Evolutionary conservation across 2,113 vertebrate species (phyloP).

Genomic region (Lophotis ruficrista): DNA sequence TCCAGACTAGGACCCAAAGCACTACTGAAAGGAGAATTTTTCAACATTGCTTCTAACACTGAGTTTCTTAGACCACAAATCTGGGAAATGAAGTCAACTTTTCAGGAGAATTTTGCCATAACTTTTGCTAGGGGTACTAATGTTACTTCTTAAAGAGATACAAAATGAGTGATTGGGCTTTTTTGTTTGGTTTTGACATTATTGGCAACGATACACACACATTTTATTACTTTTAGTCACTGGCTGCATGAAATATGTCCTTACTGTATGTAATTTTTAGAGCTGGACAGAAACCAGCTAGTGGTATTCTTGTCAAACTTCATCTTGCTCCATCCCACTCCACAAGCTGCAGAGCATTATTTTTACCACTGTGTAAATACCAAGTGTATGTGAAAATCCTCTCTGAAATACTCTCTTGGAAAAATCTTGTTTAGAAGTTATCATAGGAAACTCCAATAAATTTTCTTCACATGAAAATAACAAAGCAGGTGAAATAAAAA

Average conservation of each 20-base stretch:
- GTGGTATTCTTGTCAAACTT: conserved; percentile 35
- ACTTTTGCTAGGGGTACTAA: background rate
- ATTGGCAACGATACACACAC: background rate
- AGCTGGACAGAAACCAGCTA: conserved; percentile 19
- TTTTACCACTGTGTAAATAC: conserved; percentile 28
- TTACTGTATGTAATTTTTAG: conserved; percentile 8
- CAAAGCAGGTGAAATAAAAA: background rate
- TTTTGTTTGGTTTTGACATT: background rate
- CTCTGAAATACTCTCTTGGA: background rate
- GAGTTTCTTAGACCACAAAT: background rate
- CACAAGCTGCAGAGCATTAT: background rate
- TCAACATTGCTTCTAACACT: background rate
- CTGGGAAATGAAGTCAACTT: background rate
- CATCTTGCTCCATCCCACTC: background rate
- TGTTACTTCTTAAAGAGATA: background rate
- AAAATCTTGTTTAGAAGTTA: background rate
- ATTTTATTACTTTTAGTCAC: background rate
- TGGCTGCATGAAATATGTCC: background rate
- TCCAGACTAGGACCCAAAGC: background rate
- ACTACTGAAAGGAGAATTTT: background rate
- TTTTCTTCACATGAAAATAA: background rate
- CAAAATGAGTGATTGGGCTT: background rate
- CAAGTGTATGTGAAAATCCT: conserved; percentile 11
- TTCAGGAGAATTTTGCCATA: background rate
- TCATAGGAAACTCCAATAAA: background rate